Percentiles rank a stretch among this genome's conserved stretches.
phyloP scores from a whole-genome alignment of 2,113 vertebrate species.

The Rhizomys pruinosus region DNA sequence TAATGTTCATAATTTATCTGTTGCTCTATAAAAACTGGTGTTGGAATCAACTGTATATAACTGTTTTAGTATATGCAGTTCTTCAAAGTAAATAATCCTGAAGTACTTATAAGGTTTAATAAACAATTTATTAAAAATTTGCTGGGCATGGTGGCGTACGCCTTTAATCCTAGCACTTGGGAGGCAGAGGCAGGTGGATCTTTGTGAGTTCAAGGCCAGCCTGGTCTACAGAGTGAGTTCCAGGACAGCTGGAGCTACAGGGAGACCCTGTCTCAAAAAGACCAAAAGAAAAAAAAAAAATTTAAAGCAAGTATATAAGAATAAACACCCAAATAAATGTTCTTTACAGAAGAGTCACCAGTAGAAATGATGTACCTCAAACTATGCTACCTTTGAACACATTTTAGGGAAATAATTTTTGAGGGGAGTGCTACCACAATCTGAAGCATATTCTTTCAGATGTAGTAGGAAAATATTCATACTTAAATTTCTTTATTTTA shows the following conservation, averaged over 20 bases:
- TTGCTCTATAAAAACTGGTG: neutral
- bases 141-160: too few species aligned
- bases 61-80: conserved; percentile 9
- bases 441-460: conserved; percentile 29
- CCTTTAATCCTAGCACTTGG: too few species aligned
- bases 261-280: too few species aligned
- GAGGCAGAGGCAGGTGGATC: too few species aligned
- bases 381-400: conserved; percentile 8
- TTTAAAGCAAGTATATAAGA: conserved; percentile 15
- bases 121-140: conserved; percentile 24
- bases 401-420: conserved; percentile 33
- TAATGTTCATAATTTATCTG: neutral
- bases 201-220: too few species aligned
- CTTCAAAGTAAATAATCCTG: conserved; percentile 44
- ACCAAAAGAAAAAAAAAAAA: too few species aligned
- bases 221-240: too few species aligned
- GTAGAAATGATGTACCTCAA: neutral
- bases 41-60: conserved; percentile 18
- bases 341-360: neutral
- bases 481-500: conserved; percentile 13
- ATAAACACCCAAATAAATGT: neutral
- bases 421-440: neutral
- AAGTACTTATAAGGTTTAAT: neutral
- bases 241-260: too few species aligned
- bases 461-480: conserved; percentile 14